Evolutionary conservation across 2,888 invertebrate species (phyloP).

Genomic region (Pachydiplax longipennis): DNA sequence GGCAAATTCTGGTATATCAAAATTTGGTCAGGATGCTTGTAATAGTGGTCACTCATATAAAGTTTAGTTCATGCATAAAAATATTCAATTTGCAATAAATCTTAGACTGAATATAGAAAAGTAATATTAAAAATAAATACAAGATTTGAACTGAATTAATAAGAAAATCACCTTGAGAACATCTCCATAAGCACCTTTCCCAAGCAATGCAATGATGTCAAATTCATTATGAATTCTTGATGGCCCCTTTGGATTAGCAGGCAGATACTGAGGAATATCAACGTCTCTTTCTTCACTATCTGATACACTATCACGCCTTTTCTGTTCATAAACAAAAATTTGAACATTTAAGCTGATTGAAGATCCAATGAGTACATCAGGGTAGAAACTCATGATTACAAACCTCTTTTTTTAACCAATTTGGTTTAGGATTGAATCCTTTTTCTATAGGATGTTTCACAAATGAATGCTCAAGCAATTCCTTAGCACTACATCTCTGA

Average conservation of each 20-base stretch:
- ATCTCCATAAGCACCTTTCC: conserved; percentile 95
- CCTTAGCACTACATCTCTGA: conserved; percentile 76
- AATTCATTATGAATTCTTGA: conserved; percentile 84
- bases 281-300: conserved; percentile 56
- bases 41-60: too few relatives aligned
- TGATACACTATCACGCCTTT: conserved; percentile 50
- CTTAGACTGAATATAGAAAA: too few relatives aligned
- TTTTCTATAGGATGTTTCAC: conserved; percentile 65
- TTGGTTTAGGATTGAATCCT: conserved; percentile 59
- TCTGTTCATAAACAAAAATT: neutral
- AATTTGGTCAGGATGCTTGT: too few relatives aligned
- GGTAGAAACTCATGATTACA: neutral
- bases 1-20: too few relatives aligned
- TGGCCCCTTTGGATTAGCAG: conserved; percentile 61
- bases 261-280: conserved; percentile 55
- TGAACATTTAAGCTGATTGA: neutral
- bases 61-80: too few relatives aligned
- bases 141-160: too few relatives aligned
- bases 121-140: neutral
- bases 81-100: neutral
- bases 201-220: conserved; percentile 81
- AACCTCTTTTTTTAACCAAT: conserved; percentile 5
- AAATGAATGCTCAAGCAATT: conserved; percentile 80
- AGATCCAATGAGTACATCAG: neutral
- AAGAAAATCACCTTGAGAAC: conserved; percentile 79